Percentiles rank a stretch among this genome's conserved stretches.
Conservation (phyloP, 2,113 vertebrate genomes). For the Tympanuchus pallidicinctus region DNA sequence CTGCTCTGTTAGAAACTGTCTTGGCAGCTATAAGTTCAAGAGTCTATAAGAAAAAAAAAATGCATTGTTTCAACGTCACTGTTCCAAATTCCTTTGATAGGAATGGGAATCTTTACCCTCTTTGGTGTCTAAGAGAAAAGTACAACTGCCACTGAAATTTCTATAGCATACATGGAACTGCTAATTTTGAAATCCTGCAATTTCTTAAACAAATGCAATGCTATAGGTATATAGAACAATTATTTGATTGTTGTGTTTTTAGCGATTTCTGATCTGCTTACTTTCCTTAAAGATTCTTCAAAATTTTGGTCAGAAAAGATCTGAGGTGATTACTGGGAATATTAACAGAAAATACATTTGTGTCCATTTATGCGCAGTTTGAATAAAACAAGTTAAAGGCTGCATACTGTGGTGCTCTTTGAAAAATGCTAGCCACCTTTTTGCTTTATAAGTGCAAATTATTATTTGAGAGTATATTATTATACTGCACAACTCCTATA, state of each 20-base stretch:
- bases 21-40: background rate
- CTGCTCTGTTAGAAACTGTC: background rate
- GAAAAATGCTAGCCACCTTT: slow-evolving; percentile 38
- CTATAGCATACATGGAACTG: background rate
- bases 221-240: background rate
- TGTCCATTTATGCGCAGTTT: background rate
- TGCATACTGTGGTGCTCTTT: slow-evolving; percentile 20
- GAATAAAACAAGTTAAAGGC: background rate
- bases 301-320: background rate
- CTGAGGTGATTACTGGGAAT: background rate
- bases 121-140: background rate
- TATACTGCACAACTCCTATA: slow-evolving; percentile 11
- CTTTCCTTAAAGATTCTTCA: background rate
- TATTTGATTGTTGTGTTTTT: slow-evolving; percentile 4
- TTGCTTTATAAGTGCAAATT: slow-evolving; percentile 21
- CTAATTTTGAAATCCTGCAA: background rate
- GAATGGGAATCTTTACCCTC: background rate
- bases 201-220: background rate
- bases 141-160: background rate
- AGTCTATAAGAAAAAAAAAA: background rate
- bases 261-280: background rate
- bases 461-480: slow-evolving; percentile 35
- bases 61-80: background rate
- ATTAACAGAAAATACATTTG: background rate
- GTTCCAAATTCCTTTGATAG: background rate